These are phyloP conservation scores for Melanotaenia parkinsoni DNA, from an alignment of 2,797 vertebrate species.

Conservation along the genomic window DNA sequence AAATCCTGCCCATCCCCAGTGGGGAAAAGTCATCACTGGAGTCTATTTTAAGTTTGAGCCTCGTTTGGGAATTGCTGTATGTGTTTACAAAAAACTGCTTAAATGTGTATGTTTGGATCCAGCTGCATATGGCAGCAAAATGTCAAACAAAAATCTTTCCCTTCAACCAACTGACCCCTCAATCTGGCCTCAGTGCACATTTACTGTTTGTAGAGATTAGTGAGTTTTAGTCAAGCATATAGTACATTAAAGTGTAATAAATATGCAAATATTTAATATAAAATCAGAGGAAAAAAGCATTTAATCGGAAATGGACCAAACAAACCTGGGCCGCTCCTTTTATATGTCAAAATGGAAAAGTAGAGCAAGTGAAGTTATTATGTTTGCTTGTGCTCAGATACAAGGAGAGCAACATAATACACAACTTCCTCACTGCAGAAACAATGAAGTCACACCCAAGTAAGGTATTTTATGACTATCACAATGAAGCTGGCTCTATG, in stretches of 20 bases:
- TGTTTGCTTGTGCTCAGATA: neutral
- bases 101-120: constrained; percentile 45
- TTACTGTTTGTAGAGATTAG: neutral
- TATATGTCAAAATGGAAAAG: neutral
- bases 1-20: neutral
- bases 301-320: neutral
- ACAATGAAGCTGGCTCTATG: neutral
- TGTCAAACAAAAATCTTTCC: constrained; percentile 58
- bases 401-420: constrained; percentile 10
- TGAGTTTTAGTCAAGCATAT: neutral
- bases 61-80: constrained; percentile 20
- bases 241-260: neutral
- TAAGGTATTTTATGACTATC: constrained; percentile 25
- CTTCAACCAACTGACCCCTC: constrained; percentile 60
- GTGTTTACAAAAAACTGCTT: constrained; percentile 18
- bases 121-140: constrained; percentile 20
- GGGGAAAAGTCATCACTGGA: constrained; percentile 3
- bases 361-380: neutral
- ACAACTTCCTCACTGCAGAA: constrained; percentile 44
- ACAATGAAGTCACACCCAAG: constrained; percentile 50
- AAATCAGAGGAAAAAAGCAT: neutral
- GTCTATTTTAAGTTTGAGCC: neutral
- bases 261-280: neutral
- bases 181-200: neutral
- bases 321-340: neutral